Evolutionary conservation across 2,113 vertebrate species (phyloP), one percentile per base, ranked within the genome.

Genomic region (Istiophorus platypterus): DNA sequence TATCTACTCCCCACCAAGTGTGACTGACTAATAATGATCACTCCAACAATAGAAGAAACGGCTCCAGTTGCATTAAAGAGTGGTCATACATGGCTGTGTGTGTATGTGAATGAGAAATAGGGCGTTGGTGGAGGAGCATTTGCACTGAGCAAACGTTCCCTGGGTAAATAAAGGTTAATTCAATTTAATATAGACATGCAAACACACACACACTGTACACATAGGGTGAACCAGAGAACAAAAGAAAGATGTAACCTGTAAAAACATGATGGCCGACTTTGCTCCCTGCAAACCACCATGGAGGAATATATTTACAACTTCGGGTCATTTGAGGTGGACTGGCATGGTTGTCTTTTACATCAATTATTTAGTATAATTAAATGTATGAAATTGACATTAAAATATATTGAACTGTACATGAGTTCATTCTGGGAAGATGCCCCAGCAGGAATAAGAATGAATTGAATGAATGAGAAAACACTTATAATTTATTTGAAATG

Each of bases 141-240:
- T 20, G 52, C 39, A 57, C 59, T 58, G 8, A 39, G 27, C 59
- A 64, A 88, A 82, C 72, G 51, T 66, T 52, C 77, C 85, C 69
- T 82, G 22, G 67, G 78, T 78, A 72, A 88, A 88, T 78, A 85
- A 11, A 72, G 57, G 58, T 76, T 20, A 12, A 80, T 49, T 73
- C 57, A 39, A 72, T 84, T 73, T 58, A 63, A 47, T 74, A 51
- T 24, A 75, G 27, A 74, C 45, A 70, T 29, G 24, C 59, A 71
- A 67, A 68, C 45, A 80, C 58, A 63, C 31, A 77, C 58, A 73
- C 26, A 59, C 1, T 14, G 4, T 24, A 22, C 24, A 69, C 68
- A 57, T 37, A 63, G 14, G 29, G 26, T 47, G 61, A 76, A 37
- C 0, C 0, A 17, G 13, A 62, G 26, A 74, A 24, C 49, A 66